Evolutionary conservation across 2,888 invertebrate genomes (phyloP), one percentile per base, ranked within the genome.

Genomic region (Lucinisca nassula): DNA sequence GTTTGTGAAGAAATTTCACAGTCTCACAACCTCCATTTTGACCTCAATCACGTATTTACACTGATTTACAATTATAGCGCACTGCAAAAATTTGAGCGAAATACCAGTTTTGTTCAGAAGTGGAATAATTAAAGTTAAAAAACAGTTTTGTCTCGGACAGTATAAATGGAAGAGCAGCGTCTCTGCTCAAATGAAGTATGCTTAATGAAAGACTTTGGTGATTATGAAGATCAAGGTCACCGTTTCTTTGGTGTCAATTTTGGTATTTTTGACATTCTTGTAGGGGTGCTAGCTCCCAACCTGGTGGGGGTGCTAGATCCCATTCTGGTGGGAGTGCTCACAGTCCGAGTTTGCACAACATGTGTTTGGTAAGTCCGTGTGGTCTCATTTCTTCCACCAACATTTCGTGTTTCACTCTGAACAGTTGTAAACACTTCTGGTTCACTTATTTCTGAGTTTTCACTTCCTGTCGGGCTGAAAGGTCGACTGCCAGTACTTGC

Each of bases 401-500:
- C 83, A 49, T 88, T 94, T 78, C 93, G 90, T 2, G 93, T 94
- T 82, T 95, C 95, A 45, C 93, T 92, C 82, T 95, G 95, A 75
- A 95, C 92, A n/a, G 95, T 95, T n/a, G 95, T 95, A 90, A 90
- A 95, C 30, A 95, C 93, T 81, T 95, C 95, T 21, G 95, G 94
- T 87, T 95, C 93, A 80, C 92, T 92, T 12, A 92, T 83, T 77
- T 95, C 95, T 17, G 94, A 94, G 6, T 92, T 90, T 95, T 98
- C 98, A 72, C 99, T 99, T 92, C 99, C 99, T 95, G 99, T 98
- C 93, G 99, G 97, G 92, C 99, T 99, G 32, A 98, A 98, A 90
- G 99, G 99, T 96, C 99, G 98, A 90, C 96, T 96, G n/a, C 93
- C 93, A 27, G 93, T 94, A 72, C 93, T 93, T 45, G 93, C 91